Percentiles rank a stretch among this genome's conserved stretches.
Conservation (phyloP, 2,888 invertebrate species). For the Andrena bucephala region DNA sequence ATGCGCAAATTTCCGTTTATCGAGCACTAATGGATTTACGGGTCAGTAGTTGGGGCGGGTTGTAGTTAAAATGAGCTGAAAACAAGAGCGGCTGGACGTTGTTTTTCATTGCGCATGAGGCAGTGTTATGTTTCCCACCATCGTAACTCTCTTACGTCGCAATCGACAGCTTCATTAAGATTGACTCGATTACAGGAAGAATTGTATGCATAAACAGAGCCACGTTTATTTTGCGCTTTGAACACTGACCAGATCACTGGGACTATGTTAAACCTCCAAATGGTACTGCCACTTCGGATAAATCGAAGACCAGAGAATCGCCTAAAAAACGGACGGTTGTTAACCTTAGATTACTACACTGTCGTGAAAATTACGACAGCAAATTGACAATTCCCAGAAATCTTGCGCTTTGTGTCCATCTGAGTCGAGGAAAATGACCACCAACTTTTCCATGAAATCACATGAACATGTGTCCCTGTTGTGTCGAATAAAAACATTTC, state of each 20-base stretch:
- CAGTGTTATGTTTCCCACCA: slow-evolving; percentile 11
- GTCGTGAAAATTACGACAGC: too few relatives aligned
- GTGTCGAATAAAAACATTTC: too few relatives aligned
- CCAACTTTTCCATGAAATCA: too few relatives aligned
- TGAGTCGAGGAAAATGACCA: too few relatives aligned
- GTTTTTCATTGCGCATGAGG: background rate
- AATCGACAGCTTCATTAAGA: slow-evolving; percentile 20
- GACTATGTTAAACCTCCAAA: background rate
- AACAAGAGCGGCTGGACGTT: slow-evolving; percentile 6
- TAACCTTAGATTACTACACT: too few relatives aligned
- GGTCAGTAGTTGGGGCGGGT: slow-evolving; percentile 16
- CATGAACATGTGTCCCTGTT: too few relatives aligned
- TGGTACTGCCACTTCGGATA: background rate
- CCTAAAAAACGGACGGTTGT: too few relatives aligned
- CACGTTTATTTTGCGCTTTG: background rate
- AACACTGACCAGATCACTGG: too few relatives aligned
- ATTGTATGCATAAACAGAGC: background rate
- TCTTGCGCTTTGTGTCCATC: too few relatives aligned
- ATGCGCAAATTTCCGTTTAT: slow-evolving; percentile 39
- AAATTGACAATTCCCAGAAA: too few relatives aligned
- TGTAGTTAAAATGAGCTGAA: slow-evolving; percentile 22
- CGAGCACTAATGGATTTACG: slow-evolving; percentile 37
- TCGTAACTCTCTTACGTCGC: slow-evolving; percentile 14
- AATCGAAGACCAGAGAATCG: too few relatives aligned
- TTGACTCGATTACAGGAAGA: slow-evolving; percentile 10